These are phyloP conservation scores for Lacanobia wlatinum DNA, from an alignment of 2,888 invertebrate genomes.

Conservation along the genomic window DNA sequence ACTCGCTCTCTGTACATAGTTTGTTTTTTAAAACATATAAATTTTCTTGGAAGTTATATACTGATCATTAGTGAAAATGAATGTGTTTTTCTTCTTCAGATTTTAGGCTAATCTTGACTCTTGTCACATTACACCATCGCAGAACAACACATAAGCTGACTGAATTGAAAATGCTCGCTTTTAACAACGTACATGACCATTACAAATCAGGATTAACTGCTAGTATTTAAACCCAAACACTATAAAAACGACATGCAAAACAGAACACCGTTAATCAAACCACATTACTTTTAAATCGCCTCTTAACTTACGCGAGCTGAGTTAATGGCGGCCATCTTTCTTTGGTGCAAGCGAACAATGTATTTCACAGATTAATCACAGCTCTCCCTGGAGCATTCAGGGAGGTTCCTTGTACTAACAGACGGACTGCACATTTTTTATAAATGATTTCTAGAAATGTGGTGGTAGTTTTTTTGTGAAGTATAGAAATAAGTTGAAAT, in stretches of 20 bases:
- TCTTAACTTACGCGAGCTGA: slow-evolving; percentile 54
- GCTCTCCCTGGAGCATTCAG: slow-evolving; percentile 21
- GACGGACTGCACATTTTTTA: slow-evolving; percentile 6
- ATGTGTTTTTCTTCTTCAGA: no score
- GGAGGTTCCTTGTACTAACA: slow-evolving; percentile 4
- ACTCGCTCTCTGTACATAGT: no score
- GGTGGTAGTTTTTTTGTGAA: background rate
- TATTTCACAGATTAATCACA: slow-evolving; percentile 56
- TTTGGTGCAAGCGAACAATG: slow-evolving; percentile 56
- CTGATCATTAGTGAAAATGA: no score
- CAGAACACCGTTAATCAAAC: slow-evolving; percentile 53
- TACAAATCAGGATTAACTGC: no score
- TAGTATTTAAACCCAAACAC: background rate
- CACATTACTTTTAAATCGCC: slow-evolving; percentile 60
- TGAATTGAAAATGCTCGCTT: no score
- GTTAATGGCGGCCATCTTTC: slow-evolving; percentile 57
- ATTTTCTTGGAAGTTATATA: no score
- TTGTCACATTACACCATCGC: no score
- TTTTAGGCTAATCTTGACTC: no score
- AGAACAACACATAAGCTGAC: no score
- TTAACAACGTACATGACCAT: no score
- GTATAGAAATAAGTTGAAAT: no score
- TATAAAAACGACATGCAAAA: slow-evolving; percentile 25
- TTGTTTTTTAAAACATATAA: no score
- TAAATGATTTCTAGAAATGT: background rate